Base-by-base conservation (phyloP, 2,888 invertebrate genomes). In the Heliconius hortense region DNA sequence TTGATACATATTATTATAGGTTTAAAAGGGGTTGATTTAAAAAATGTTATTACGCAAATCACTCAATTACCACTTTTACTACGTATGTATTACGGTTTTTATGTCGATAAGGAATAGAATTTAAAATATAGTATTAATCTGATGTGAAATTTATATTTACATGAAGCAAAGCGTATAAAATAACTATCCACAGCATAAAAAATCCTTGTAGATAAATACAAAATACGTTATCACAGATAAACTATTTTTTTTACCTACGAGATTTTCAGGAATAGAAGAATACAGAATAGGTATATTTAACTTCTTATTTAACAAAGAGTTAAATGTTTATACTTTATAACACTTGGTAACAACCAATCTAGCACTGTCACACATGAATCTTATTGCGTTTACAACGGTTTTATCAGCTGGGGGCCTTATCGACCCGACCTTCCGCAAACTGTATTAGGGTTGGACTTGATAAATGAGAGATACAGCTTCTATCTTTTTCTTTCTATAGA, bases 341-440 rank as follows among this genome's bases (percentile, higher is more conserved):
- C 3, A 31, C 15, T 56, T 56, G 8, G 69, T 69, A 56, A 56
- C 56, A 56, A 69, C 31, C 56, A 43, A 39, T 71, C 60, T 71
- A 60, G 21, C 43, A 35, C 28, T 60, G 60, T 71, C 31, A 71
- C 71, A 60, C 21, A 43, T 43, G 39, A 62, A 71, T 71, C 60
- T 43, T 59, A n/a, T 15, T 71, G 48, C 59, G 69, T n/a, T 72
- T 59, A 75, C 77, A 73, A 24, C 56, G 59, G 24, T 75, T 75
- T 76, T 77, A 73, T 74, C 72, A 53, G 70, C 66, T 60, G 56
- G 77, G 73, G 62, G 26, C 53, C 48, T 68, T 77, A 77, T 77
- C 77, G 77, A 77, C 73, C 77, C 60, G 89, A 90, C 91, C 90
- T 90, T 88, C 86, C 90, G 87, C 87, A 91, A 90, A 87, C 82